Evolutionary conservation across 2,113 vertebrate species (phyloP).

Genomic region (Elachura formosa): DNA sequence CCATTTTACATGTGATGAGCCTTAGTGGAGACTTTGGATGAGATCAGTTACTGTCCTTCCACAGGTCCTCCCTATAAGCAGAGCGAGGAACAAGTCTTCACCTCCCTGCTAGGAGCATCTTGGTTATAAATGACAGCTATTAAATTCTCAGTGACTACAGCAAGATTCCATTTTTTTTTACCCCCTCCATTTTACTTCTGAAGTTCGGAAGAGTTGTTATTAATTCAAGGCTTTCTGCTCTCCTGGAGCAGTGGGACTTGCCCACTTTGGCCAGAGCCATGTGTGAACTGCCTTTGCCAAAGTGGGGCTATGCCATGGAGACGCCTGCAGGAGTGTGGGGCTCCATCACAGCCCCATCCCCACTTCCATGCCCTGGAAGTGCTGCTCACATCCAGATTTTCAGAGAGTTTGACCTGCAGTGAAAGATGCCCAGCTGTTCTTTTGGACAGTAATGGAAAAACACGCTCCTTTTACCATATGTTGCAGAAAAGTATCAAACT

Average conservation of each 20-base stretch:
- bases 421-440: not conserved
- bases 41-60: not conserved
- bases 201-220: not conserved
- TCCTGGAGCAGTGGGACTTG: not conserved
- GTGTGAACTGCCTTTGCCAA: not conserved
- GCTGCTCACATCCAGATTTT: not conserved
- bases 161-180: fast-evolving
- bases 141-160: not conserved
- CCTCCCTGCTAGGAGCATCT: not conserved
- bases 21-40: not conserved
- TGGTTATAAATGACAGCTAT: not conserved
- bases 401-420: not conserved
- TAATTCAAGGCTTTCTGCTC: not conserved
- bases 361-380: not conserved
- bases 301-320: not conserved
- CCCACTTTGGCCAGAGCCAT: not conserved
- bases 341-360: not conserved
- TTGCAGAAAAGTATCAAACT: not conserved
- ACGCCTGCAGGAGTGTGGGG: not conserved
- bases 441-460: not conserved
- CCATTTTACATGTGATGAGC: not conserved
- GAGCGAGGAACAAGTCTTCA: not conserved
- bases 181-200: not conserved
- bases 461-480: not conserved
- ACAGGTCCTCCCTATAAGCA: not conserved